A percentile compares a stretch with the other conserved stretches of the same genome.
Conservation (phyloP, 1,140 invertebrate genomes). For the Neuroterus valhalla region DNA sequence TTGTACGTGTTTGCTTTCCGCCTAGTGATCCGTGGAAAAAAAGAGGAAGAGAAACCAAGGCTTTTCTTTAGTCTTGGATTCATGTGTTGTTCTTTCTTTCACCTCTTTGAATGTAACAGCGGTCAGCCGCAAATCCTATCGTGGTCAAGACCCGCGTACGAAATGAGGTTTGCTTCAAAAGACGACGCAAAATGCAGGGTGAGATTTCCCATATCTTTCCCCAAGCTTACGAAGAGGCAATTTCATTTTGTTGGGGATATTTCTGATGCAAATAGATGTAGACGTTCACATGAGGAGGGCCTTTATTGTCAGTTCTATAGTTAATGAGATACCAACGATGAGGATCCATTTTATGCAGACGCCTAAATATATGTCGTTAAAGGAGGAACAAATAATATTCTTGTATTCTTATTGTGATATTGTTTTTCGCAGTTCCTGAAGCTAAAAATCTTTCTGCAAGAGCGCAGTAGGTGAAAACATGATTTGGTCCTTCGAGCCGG, state of each 20-base stretch:
- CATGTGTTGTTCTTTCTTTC: slow-evolving; percentile 41
- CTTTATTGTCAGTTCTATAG: no score
- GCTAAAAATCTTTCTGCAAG: no score
- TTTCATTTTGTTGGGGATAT: background rate
- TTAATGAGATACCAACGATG: no score
- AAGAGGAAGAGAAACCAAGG: background rate
- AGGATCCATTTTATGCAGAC: no score
- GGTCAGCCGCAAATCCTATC: slow-evolving; percentile 49
- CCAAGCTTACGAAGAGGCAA: background rate
- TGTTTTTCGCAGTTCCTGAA: no score
- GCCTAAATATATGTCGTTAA: no score
- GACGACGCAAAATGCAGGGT: background rate
- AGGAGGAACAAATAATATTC: no score
- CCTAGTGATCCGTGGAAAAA: slow-evolving; percentile 13
- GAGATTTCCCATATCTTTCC: background rate
- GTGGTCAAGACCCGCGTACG: slow-evolving; percentile 54
- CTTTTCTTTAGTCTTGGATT: slow-evolving; percentile 29
- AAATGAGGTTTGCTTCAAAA: slow-evolving; percentile 51
- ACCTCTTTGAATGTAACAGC: slow-evolving; percentile 46
- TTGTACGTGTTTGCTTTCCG: slow-evolving; percentile 66
- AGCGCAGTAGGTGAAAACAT: no score
- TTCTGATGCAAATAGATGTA: background rate
- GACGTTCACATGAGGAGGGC: no score
- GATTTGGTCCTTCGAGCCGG: no score
- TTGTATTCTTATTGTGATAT: no score